Evolutionary conservation across 2,888 invertebrate genomes (phyloP), one percentile per base, ranked within the genome.

Genomic region (Sericinus montela): DNA sequence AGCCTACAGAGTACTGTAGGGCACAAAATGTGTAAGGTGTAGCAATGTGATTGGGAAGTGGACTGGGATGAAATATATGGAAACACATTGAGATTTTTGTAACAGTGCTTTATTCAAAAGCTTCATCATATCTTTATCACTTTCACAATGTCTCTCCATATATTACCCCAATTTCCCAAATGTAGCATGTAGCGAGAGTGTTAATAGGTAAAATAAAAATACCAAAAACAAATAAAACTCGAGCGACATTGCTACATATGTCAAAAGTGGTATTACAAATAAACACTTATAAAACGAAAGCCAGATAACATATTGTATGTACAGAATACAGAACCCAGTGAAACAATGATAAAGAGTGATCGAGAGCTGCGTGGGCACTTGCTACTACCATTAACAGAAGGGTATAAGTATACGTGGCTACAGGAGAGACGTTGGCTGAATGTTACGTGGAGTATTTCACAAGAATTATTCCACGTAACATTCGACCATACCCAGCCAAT

Each of bases 101-200:
- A 89, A 91, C 91, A 91, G 90, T 90, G 91, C 91, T 91, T 91
- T 91, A 91, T 91, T 91, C 85, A 91, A 86, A 89, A 89, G 90
- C 90, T 86, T 87, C 90, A 87, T 86, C 86, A 82, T 85, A 84
- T 86, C 83, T 84, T 86, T 85, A 86, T 87, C 87, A 87, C 80
- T 86, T 87, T 91, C 91, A 91, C 91, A 91, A 91, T 91, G 91
- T 91, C 90, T 89, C 91, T 91, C 91, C 91, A 91, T 91, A 89
- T 88, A 79, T 89, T 93, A 93, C 92, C 94, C 94, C 89, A 88
- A 58, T 86, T 89, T 89, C 89, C 87, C 89, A 89, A 72, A 89
- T 89, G 89, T 89, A 89, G 89, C 89, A 89, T 77, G 86, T 87
- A 75, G 85, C 85, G 74, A 75, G 82, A 83, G 85, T 75, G 73